phyloP scores from a whole-genome alignment of 2,888 invertebrate species.

The Agonopterix alstromeriana region DNA sequence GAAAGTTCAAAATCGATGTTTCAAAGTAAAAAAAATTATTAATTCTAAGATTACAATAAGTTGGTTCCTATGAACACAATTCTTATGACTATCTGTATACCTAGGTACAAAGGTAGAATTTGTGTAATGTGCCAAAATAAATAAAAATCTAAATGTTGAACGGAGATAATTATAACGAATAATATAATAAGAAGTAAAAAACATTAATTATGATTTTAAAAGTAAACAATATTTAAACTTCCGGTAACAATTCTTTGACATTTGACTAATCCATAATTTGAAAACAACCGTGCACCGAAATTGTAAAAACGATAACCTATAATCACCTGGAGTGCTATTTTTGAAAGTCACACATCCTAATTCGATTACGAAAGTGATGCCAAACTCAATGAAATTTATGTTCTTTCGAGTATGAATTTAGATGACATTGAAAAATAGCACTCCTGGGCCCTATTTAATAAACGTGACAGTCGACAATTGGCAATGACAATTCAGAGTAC shows the following conservation, averaged over 20 bases:
- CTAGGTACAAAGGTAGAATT: slow-evolving; percentile 3
- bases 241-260: not conserved
- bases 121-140: slow-evolving; percentile 2
- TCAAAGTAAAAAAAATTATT: not conserved
- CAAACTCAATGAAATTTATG: not conserved
- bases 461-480: no score
- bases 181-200: not conserved
- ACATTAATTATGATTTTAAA: not conserved
- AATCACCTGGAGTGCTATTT: no score
- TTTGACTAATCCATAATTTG: not conserved
- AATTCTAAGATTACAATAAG: slow-evolving; percentile 4
- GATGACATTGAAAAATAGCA: not conserved
- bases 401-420: not conserved
- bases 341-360: no score
- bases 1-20: not conserved
- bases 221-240: not conserved
- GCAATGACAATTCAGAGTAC: no score
- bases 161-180: not conserved
- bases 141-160: not conserved
- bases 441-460: no score
- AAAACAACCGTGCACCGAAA: not conserved
- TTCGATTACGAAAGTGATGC: not conserved
- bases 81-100: slow-evolving; percentile 13
- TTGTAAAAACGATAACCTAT: not conserved
- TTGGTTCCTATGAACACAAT: slow-evolving; percentile 9